Base-by-base conservation (phyloP, 2,113 vertebrate species). In the Orycteropus afer region DNA sequence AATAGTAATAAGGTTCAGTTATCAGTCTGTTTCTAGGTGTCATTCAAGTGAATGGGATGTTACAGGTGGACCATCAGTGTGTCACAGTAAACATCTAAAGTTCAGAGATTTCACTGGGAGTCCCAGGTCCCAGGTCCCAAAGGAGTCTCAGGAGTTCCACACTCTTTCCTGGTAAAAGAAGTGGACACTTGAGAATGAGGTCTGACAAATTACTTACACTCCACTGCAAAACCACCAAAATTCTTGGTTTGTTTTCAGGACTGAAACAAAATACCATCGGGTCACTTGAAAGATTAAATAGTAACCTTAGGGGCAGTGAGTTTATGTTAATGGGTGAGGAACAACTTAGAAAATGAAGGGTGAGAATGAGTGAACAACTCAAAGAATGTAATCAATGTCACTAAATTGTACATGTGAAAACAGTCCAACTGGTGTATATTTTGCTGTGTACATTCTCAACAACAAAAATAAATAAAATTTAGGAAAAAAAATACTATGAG, bases 171-270 rank as follows among this genome's bases (percentile, higher is more conserved):
- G 13, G 27, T 84, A 59, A 74, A 34, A 91, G 89, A 27, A 57
- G 0, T 57, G 40, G 34, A 65, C 32, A 93, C n/a, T 37, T 95
- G 69, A 96, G 77, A 90, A 94, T 29, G 37, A 76, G 37, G 51
- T 88, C 34, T 34, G 37, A 95, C 55, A 59, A 55, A 76, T 80
- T 87, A 82, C 22, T 93, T 25, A 15, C 11, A 49, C 61, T 94
- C 92, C 86, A 45, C 20, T 85, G n/a, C 47, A 77, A 80, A 97
- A 92, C 59, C 49, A 90, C 22, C 89, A 73, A 96, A 95, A 94
- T 88, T 90, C 80, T 2, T 53, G 77, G 51, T 97, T 95, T 97
- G 87, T 96, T 96, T 97, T 98, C 45, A 89, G 74, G 97, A 96
- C 78, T 79, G 55, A 95, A 96, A 95, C 78, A 94, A 97, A 97